Evolutionary conservation across 2,797 vertebrate genomes (phyloP), one percentile per base, ranked within the genome.

Genomic region (Phrynocephalus vlangalii): DNA sequence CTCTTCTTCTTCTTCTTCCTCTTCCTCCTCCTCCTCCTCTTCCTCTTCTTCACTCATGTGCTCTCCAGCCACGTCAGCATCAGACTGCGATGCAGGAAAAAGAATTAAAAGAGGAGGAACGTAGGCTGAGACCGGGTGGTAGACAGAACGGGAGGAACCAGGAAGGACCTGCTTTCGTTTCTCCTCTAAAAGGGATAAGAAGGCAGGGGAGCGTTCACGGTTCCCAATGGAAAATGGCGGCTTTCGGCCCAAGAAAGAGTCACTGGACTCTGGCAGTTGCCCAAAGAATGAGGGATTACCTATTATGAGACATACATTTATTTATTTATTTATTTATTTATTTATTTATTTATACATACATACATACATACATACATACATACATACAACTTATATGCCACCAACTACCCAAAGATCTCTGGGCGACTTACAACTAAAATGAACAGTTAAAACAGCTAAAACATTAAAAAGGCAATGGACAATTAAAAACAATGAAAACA

Each of bases 41-140:
- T 88, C 87, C 22, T 94, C 95, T 70, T 94, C 93, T 30, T 94
- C 95, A 60, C 92, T 96, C 87, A 95, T 90, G 30, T 93, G 95
- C 85, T 92, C 93, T 52, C 96, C 95, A 5, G 92, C 87, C 72
- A 89, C 95, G 90, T 94, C 95, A 22, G 97, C 96, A 76, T 97
- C 96, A 60, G 95, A 96, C 98, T 98, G 81, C 3, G 90, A 92
- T 75, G 88, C 67, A 86, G 38, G 33, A 28, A 6, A 56, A 83
- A 80, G 30, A 52, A 8, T 56, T 7, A 56, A 56, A 56, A 56
- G 13, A 13, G 52, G 9, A 83, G 26, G 0, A 0, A 50, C 22
- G n/a, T 44, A 67, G 20, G 10, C 15, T 63, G 60, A 63, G 60
- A 63, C 4, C 24, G 2, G 24, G 6, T 3, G 6, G 24, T 7